Evolutionary conservation across 2,113 vertebrate species (phyloP), one percentile per base, ranked within the genome.

Genomic region (Arvicanthis niloticus): DNA sequence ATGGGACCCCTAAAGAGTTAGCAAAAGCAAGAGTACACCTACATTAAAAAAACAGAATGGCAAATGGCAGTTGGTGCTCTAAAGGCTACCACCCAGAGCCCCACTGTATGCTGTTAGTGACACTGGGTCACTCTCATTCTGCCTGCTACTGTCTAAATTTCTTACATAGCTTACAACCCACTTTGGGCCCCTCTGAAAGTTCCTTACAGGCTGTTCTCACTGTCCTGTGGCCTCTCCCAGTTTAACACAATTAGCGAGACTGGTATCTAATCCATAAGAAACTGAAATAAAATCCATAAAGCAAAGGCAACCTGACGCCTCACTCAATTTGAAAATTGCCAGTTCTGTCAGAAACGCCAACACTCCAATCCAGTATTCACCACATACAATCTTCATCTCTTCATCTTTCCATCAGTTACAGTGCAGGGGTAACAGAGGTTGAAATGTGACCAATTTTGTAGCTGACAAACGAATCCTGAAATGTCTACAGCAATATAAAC

Each of bases 271-370:
- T 91, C 93, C 94, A 89, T 40, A 93, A 89, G 58, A 93, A 96
- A 96, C 89, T 87, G 73, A 93, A 89, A 91, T 7, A 68, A 62
- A 89, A 93, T 94, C 92, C 92, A 94, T 75, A 96, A 75, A 94
- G 89, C 85, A 62, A 92, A 94, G 78, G 65, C 67, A 89, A 90
- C 48, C 53, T 80, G 76, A 84, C 60, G 76, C 89, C 94, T 99
- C 93, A 98, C 40, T 98, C 90, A 96, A 98, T 98, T 95, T 98
- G 97, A 91, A 98, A 95, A 98, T 53, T 10, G 98, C 97, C 8
- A 98, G 98, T 98, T 99, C 99, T 5, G 99, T 99, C 95, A 99
- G 98, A 51, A 99, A 98, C 56, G 97, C 98, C 97, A 99, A 97
- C 89, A 99, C 98, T 91, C 98, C 98, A 45, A 95, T 97, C 95